phyloP scores from a whole-genome alignment of 2,888 invertebrate species.

The Agonopterix alstromeriana region DNA sequence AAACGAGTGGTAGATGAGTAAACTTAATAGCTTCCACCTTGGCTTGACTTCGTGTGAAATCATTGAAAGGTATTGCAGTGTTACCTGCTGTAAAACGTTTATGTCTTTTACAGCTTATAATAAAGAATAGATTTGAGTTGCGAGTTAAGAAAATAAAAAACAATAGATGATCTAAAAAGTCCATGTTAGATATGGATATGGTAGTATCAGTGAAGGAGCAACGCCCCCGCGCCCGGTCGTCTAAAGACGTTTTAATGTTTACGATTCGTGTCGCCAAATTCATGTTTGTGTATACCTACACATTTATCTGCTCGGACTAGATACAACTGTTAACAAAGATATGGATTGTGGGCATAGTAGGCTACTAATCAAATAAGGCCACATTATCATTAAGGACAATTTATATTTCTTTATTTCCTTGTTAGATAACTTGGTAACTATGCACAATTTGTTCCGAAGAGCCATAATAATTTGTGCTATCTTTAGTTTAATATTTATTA shows the following conservation, averaged over 20 bases:
- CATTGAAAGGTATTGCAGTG: not conserved
- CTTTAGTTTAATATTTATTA: too few relatives aligned
- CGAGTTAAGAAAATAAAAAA: too few relatives aligned
- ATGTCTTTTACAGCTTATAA: too few relatives aligned
- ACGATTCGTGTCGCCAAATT: slow-evolving; percentile 46
- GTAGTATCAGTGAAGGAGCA: slow-evolving; percentile 41
- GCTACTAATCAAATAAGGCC: slow-evolving; percentile 17
- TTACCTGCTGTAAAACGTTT: too few relatives aligned
- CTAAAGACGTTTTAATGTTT: slow-evolving; percentile 37
- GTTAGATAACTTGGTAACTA: slow-evolving; percentile 31
- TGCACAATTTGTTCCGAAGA: too few relatives aligned
- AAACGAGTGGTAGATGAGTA: slow-evolving; percentile 48
- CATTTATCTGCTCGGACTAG: slow-evolving; percentile 10
- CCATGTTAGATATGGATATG: not conserved
- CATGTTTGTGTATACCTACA: slow-evolving; percentile 18
- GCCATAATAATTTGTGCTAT: too few relatives aligned
- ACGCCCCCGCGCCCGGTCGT: slow-evolving; percentile 60
- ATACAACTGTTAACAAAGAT: slow-evolving; percentile 13
- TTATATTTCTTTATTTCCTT: slow-evolving; percentile 41
- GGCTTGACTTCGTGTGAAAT: slow-evolving; percentile 20
- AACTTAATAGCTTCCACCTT: slow-evolving; percentile 47
- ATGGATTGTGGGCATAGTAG: slow-evolving; percentile 9
- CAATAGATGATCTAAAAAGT: too few relatives aligned
- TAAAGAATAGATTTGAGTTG: too few relatives aligned
- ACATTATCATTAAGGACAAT: slow-evolving; percentile 33